Base-by-base conservation (phyloP, 2,888 invertebrate genomes). In the Cacoxenus indagator region DNA sequence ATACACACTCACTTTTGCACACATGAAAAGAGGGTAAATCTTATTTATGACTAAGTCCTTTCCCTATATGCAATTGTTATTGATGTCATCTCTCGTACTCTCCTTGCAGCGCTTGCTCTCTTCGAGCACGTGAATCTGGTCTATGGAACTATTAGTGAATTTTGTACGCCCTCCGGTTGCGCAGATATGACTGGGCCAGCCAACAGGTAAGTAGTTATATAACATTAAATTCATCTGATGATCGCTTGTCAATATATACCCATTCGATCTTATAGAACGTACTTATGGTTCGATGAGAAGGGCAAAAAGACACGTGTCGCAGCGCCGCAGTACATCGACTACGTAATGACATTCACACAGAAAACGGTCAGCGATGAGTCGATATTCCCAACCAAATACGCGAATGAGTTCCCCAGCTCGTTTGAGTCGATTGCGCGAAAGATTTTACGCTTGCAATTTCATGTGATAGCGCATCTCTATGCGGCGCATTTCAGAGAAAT, bases 91-190 rank as follows among this genome's bases (percentile, higher is more conserved):
- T 24, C 57, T 48, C 19, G 31, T 24, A 51, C 24, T 0, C 64
- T 0, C 51, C 59, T 91, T 91, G 48, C 90, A 95, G 95, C 96
- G 76, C 92, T 98, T 90, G 96, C 97, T 91, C 95, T 99, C 88
- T 99, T 99, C 90, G 98, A 99, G 89, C 98, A 99, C 90, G 96
- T 98, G 85, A 99, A 99, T 91, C 92, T 98, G 90, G 92, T 99
- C 87, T 99, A 99, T 91, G 99, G 99, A 89, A 95, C 97, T 81
- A 94, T 99, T 90, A 97, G 98, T 84, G 98, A 99, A 92, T 98
- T 96, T 92, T 99, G 99, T 92, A 97, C 97, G 86, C 93, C 95
- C 89, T 94, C 94, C 78, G 93, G 94, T 84, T 99, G 99, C 91
- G 94, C 97, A 76, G 96, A 96, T 90, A 98, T 99, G 98, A 93